Base-by-base conservation (phyloP, 1,140 invertebrate species). In the Ceratosolen fusciceps region DNA sequence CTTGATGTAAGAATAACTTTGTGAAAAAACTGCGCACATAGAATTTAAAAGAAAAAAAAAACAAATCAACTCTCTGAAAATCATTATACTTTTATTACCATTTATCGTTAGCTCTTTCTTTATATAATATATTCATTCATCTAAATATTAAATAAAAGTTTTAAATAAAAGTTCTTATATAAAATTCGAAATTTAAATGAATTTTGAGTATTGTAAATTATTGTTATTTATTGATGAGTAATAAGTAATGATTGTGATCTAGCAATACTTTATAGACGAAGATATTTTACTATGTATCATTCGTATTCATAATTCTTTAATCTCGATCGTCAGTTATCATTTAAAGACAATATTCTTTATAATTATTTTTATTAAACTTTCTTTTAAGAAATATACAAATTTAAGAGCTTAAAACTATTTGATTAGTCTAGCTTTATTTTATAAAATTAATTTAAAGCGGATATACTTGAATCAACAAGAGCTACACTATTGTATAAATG, bases 1-100 rank as follows among this genome's bases (percentile, higher is more conserved):
- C 90, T 97, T 31, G 96, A 97, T 90, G 96, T 96, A 92, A 95
- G 94, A 92, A 31, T 14, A 16, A 5, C 12, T 31, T 60, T 16
- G 16, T 16, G n/a, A n/a, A n/a, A n/a, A n/a, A n/a, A n/a, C n/a
- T n/a, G n/a, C n/a, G n/a, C n/a, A n/a, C n/a, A n/a, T n/a, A n/a
- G n/a, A n/a, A n/a, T n/a, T n/a, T n/a, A n/a, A n/a, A n/a, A n/a
- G n/a, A n/a, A n/a, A n/a, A n/a, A n/a, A n/a, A n/a, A n/a, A n/a
- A n/a, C n/a, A n/a, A n/a, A n/a, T n/a, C n/a, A n/a, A n/a, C n/a
- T n/a, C n/a, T n/a, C n/a, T n/a, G n/a, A n/a, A n/a, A n/a, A n/a
- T n/a, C n/a, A n/a, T n/a, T n/a, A n/a, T n/a, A n/a, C n/a, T n/a
- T n/a, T n/a, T n/a, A n/a, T n/a, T n/a, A n/a, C n/a, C n/a, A n/a